Base-by-base conservation (phyloP, 1,140 invertebrate genomes). In the Drosophila kanapiae region DNA sequence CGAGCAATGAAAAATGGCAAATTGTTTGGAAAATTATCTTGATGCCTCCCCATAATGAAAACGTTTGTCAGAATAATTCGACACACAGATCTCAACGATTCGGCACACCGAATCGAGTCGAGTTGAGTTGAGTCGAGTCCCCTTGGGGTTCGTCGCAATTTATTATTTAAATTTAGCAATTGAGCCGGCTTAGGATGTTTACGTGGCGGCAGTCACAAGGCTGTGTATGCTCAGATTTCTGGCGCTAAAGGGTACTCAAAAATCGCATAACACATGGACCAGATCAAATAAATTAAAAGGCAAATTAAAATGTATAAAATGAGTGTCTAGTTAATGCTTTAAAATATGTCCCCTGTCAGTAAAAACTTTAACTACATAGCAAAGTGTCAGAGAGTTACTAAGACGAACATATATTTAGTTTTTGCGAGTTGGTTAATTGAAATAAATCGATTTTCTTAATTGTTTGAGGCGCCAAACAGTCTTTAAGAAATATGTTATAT, bases 21-120 rank as follows among this genome's bases (percentile, higher is more conserved):
- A 90, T 88, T 88, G 84, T 60, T 80, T 49, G 85, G 75, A 81
- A 90, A 90, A 88, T 85, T 90, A 72, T 80, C 69, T 56, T 47
- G 59, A 71, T 80, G 65, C 61, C 18, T 33, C 16, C 29, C 85
- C 70, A 90, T 91, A 90, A 90, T 90, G 78, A 77, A 90, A 90
- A 86, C 86, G 86, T 91, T 91, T 90, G 85, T 91, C 71, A 70
- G 82, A 65, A 68, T 67, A 80, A 85, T 85, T 82, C 76, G 75
- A 80, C 86, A 90, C 63, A 82, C 67, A 85, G 79, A 78, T 86
- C 84, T 74, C 75, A 3, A 9, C 47, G 67, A 70, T 70, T 70
- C 33, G 62, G 67, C 67, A 68, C 71, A 81, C 48, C 60, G n/a
- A 23, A 3, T 23, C 23, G 23, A 23, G 23, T 23, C 23, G 23